Conservation (phyloP, 1,140 invertebrate genomes). For the Hirudo medicinalis region DNA sequence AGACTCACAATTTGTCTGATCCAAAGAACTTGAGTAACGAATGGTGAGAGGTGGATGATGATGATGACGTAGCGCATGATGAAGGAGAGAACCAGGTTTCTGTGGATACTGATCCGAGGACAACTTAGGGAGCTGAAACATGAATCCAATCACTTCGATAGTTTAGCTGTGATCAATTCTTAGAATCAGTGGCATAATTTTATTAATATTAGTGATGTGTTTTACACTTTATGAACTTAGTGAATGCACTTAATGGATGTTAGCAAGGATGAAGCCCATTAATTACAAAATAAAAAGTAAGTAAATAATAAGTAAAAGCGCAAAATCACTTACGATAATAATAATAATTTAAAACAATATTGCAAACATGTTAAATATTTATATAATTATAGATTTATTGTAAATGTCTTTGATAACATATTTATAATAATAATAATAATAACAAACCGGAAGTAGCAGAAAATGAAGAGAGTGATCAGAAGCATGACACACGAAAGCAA, state of each 20-base stretch:
- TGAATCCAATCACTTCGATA: background rate
- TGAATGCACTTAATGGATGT: no score
- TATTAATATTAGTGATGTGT: no score
- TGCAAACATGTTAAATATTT: no score
- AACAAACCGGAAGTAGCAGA: constrained; percentile 10
- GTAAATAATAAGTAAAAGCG: no score
- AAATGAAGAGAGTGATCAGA: constrained; percentile 16
- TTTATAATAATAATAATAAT: background rate
- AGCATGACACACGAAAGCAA: constrained; percentile 5
- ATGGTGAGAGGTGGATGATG: constrained; percentile 32
- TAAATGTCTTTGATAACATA: background rate
- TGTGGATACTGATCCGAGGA: constrained; percentile 56
- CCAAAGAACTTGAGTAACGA: constrained; percentile 6
- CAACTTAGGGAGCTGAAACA: constrained; percentile 58
- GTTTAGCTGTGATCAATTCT: no score
- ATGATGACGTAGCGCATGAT: constrained; percentile 36
- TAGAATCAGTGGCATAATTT: no score
- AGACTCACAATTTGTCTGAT: background rate
- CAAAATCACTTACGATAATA: no score
- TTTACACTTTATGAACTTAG: no score
- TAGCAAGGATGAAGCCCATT: no score
- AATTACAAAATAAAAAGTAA: no score
- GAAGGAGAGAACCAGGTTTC: constrained; percentile 42
- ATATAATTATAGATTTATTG: background rate
- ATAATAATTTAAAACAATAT: no score